These are phyloP conservation scores for Caenorhabditis tropicalis DNA, from an alignment of 1,140 invertebrate genomes.

Conservation along the genomic window DNA sequence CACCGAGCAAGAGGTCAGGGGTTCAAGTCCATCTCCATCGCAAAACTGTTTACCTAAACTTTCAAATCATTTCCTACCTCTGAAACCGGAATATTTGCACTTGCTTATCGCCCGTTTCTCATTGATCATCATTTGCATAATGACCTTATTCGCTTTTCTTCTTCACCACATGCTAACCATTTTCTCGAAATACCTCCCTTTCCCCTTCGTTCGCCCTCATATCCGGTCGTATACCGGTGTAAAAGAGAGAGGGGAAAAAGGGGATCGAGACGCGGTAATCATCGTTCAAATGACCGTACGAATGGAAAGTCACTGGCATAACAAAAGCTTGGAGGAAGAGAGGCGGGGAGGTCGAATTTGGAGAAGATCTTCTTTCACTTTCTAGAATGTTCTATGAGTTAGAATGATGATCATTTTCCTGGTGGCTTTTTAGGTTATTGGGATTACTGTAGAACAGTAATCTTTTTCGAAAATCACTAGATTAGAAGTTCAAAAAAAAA, in stretches of 20 bases:
- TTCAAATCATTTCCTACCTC: not conserved
- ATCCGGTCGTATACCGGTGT: conserved; percentile 12
- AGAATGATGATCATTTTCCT: no score
- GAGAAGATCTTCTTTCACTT: not conserved
- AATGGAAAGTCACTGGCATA: conserved; percentile 9
- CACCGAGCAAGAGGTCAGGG: no score
- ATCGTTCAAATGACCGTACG: conserved; percentile 35
- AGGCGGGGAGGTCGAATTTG: not conserved
- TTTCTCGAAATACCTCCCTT: conserved; percentile 18
- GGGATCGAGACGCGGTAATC: not conserved
- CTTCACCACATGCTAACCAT: not conserved
- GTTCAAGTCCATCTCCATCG: no score
- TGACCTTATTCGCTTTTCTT: not conserved
- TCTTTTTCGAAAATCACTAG: no score
- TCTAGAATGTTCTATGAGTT: no score
- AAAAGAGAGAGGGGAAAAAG: not conserved
- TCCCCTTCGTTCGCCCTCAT: no score
- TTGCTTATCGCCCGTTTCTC: not conserved
- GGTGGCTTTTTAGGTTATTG: no score
- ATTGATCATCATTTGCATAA: not conserved
- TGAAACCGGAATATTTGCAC: conserved; percentile 21
- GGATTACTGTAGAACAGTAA: no score
- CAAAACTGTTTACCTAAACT: no score
- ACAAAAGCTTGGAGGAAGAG: not conserved
- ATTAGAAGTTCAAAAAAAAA: no score